Evolutionary conservation across 2,113 vertebrate genomes (phyloP), one percentile per base, ranked within the genome.

Genomic region (Microcebus murinus): DNA sequence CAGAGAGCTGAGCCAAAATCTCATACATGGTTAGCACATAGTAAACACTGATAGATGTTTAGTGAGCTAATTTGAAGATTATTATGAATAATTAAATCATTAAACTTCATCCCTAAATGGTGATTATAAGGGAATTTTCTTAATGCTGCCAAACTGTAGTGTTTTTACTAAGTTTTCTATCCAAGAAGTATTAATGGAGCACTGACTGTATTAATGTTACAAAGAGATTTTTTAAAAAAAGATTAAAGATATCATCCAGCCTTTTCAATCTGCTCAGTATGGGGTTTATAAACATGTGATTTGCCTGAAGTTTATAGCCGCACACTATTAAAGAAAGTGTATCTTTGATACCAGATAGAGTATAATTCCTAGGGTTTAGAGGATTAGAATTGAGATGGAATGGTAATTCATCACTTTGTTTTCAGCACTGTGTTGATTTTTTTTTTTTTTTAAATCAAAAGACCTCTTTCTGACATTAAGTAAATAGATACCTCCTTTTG

Each of bases 401-500:
- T 86, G 84, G 73, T 57, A 91, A 68, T 17, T 86, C 31, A 93
- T 94, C 59, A 76, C 89, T 95, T 90, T 83, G 79, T 86, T 27
- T 84, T 90, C 42, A 90, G 1, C 27, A 70, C 63, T 92, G 34
- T 80, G 29, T 70, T 57, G n/a, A 48, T 71, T 68, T 71, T 34
- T 80, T 82, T 20, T 20, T 90, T 57, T 57, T 55, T 90, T 36
- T 45, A 5, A 92, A 92, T 91, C 71, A 57, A 55, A 97, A 96
- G 89, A 61, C 9, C 29, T 94, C 91, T 94, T 90, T 95, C 76
- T 96, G 77, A 94, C 88, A 74, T 90, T 39, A 96, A 63, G 86
- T 94, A 96, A 96, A 94, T 55, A 83, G 86, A 90, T 83, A 94
- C 10, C 73, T 93, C 77, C 81, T 86, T 95, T 93, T 83, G 39